Conservation (phyloP, 2,113 vertebrate species). For the Coptodon rendalli region DNA sequence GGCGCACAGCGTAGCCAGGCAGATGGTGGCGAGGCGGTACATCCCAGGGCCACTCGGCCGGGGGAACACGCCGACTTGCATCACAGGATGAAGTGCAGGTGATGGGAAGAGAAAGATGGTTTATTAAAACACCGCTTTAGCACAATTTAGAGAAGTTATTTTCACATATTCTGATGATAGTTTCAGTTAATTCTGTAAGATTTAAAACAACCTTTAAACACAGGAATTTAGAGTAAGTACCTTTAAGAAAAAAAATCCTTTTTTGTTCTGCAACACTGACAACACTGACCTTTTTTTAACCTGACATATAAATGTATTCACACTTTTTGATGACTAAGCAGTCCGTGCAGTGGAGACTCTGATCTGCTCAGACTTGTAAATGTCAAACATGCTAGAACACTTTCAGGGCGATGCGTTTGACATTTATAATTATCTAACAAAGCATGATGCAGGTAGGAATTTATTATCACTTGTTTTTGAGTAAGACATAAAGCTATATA, state of each 20-base stretch:
- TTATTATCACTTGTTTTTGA: neutral
- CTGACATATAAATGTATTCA: accelerated
- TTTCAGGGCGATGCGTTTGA: neutral
- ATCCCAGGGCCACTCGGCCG: neutral
- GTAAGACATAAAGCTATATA: neutral
- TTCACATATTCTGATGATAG: neutral
- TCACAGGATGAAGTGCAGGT: neutral
- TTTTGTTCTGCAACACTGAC: neutral
- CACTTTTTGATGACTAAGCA: neutral
- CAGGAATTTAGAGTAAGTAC: neutral
- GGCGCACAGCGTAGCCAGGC: slow-evolving; percentile 33
- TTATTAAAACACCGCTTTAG: neutral
- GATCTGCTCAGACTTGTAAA: neutral
- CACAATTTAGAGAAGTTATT: neutral
- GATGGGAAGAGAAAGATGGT: neutral
- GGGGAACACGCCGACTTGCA: neutral
- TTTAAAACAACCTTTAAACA: neutral
- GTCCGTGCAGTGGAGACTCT: accelerated
- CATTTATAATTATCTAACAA: neutral
- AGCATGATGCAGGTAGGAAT: accelerated
- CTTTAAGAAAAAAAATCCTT: accelerated
- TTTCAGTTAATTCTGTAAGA: neutral
- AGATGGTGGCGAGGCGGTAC: slow-evolving; percentile 40
- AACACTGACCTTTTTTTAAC: neutral
- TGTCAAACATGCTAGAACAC: neutral